Percentiles rank a stretch among this genome's conserved stretches.
These are phyloP conservation scores for Chloromyia formosa DNA, from an alignment of 2,888 invertebrate genomes.

Conservation along the genomic window DNA sequence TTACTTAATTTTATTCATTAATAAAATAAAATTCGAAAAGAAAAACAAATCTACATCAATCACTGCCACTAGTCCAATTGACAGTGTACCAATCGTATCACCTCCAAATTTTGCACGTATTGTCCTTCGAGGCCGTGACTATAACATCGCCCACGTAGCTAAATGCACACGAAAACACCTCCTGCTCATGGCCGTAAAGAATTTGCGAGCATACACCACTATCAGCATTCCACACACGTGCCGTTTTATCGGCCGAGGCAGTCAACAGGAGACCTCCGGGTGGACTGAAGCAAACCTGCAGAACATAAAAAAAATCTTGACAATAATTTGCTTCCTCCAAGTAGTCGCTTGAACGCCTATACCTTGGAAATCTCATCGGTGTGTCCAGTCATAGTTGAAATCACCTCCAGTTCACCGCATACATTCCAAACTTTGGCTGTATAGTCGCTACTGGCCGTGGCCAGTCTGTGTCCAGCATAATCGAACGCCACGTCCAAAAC, in stretches of 20 bases:
- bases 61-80: slow-evolving; percentile 50
- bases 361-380: slow-evolving; percentile 76
- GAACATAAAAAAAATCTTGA: slow-evolving; percentile 34
- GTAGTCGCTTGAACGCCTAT: neutral
- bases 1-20: too few relatives aligned
- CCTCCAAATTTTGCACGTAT: slow-evolving; percentile 82
- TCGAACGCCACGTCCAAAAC: slow-evolving; percentile 82
- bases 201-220: slow-evolving; percentile 77
- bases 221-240: slow-evolving; percentile 73
- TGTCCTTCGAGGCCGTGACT: slow-evolving; percentile 84
- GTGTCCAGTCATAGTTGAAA: slow-evolving; percentile 72
- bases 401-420: slow-evolving; percentile 66
- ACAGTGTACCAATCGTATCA: slow-evolving; percentile 74
- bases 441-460: slow-evolving; percentile 79
- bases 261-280: slow-evolving; percentile 78
- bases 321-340: neutral
- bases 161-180: slow-evolving; percentile 84
- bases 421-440: slow-evolving; percentile 78
- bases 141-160: slow-evolving; percentile 82
- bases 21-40: neutral
- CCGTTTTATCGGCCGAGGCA: slow-evolving; percentile 79
- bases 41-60: neutral
- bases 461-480: slow-evolving; percentile 75
- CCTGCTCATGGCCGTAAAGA: slow-evolving; percentile 78
- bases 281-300: slow-evolving; percentile 81